phyloP scores from a whole-genome alignment of 1,140 invertebrate genomes.

The Drosophila aff. region DNA sequence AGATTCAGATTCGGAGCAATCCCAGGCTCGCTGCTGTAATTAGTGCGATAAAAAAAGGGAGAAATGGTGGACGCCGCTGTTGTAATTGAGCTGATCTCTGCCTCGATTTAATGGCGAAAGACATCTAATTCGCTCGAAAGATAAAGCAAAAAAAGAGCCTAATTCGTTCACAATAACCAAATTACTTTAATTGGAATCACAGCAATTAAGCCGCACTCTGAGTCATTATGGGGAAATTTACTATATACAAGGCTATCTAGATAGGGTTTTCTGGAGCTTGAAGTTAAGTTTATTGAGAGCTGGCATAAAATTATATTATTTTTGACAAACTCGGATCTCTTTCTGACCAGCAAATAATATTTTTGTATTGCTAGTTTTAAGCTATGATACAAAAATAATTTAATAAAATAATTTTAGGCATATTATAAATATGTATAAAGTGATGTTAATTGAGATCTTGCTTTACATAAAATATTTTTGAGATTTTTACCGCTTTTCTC shows the following conservation, averaged over 20 bases:
- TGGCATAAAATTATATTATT: no score
- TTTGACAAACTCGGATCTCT: no score
- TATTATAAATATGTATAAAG: no score
- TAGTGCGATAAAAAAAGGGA: constrained; percentile 57
- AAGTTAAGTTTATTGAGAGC: not conserved
- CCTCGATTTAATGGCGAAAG: constrained; percentile 35
- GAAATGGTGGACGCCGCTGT: constrained; percentile 18
- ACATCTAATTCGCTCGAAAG: constrained; percentile 37
- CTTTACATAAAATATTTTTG: not conserved
- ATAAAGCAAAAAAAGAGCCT: constrained; percentile 16
- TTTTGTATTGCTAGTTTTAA: no score
- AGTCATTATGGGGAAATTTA: constrained; percentile 17
- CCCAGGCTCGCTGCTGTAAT: constrained; percentile 34
- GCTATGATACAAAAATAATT: no score
- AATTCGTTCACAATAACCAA: constrained; percentile 34
- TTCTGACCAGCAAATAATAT: no score
- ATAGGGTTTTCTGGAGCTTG: not conserved
- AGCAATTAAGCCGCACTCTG: constrained; percentile 17
- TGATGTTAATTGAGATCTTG: not conserved
- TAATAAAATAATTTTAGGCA: no score
- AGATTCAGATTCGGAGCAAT: constrained; percentile 27
- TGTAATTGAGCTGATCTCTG: constrained; percentile 50
- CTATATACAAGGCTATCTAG: not conserved
- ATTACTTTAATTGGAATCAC: constrained; percentile 36
- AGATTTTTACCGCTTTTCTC: rapidly evolving